Evolutionary conservation across 2,888 invertebrate species (phyloP).

Genomic region (Seira sanloemensis): DNA sequence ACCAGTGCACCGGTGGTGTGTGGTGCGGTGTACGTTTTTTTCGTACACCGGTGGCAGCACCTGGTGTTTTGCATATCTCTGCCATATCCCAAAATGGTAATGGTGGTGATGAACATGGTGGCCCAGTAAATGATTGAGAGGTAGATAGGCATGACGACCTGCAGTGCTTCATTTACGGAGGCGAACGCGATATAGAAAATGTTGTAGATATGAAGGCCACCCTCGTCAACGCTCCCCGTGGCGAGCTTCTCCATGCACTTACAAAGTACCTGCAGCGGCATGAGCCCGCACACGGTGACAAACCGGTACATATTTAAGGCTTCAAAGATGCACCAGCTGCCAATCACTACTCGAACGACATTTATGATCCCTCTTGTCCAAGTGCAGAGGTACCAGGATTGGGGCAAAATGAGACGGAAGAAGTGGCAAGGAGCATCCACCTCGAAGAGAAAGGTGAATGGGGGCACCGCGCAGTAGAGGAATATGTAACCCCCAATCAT

Average conservation of each 20-base stretch:
- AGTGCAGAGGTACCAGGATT: neutral
- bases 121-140: neutral
- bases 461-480: neutral
- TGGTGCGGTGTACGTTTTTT: too few relatives aligned
- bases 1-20: too few relatives aligned
- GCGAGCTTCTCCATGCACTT: neutral
- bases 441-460: neutral
- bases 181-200: neutral
- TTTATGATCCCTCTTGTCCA: neutral
- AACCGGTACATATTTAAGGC: neutral
- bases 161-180: neutral
- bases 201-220: neutral
- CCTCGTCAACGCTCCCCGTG: neutral
- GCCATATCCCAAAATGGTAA: constrained; percentile 2
- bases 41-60: too few relatives aligned
- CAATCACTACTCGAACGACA: neutral
- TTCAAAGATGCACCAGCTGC: neutral
- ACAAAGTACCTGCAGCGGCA: neutral
- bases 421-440: constrained; percentile 20
- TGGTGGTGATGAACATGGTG: neutral
- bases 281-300: neutral
- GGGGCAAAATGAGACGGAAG: neutral
- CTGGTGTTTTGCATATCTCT: too few relatives aligned
- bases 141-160: neutral
- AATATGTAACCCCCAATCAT: neutral